A percentile compares a stretch with the other conserved stretches of the same genome.
Evolutionary conservation across 2,888 invertebrate genomes (phyloP).

Genomic region (Aspidiotus destructor): DNA sequence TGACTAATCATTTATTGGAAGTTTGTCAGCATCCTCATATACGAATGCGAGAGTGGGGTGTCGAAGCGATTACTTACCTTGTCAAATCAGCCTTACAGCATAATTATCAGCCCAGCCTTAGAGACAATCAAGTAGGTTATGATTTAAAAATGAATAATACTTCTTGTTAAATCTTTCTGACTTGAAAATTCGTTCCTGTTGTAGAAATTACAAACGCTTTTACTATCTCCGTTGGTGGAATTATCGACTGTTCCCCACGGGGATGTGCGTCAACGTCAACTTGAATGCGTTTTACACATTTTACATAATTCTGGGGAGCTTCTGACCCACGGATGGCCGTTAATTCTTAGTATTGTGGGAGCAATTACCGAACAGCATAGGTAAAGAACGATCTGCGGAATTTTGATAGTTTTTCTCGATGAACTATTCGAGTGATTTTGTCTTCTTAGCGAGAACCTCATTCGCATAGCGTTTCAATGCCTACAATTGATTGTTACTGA

Average conservation of each 20-base stretch:
- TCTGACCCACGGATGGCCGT: constrained; percentile 88
- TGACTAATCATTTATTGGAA: constrained; percentile 91
- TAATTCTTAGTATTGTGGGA: constrained; percentile 88
- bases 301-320: constrained; percentile 88
- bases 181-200: constrained; percentile 25
- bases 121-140: constrained; percentile 64
- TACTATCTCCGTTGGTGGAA: constrained; percentile 83
- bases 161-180: background rate
- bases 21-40: constrained; percentile 93
- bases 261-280: constrained; percentile 86
- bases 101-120: constrained; percentile 70
- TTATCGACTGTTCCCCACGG: constrained; percentile 80
- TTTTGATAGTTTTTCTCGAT: background rate
- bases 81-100: constrained; percentile 83
- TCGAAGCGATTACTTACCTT: constrained; percentile 88
- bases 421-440: constrained; percentile 2
- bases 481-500: constrained; percentile 91
- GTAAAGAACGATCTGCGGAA: constrained; percentile 44
- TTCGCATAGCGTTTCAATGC: constrained; percentile 91
- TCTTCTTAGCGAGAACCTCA: constrained; percentile 66
- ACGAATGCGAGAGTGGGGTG: constrained; percentile 94
- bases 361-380: constrained; percentile 88
- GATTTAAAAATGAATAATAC: background rate
- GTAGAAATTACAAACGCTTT: constrained; percentile 68
- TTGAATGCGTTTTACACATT: constrained; percentile 87